Evolutionary conservation across 2,113 vertebrate genomes (phyloP).

Genomic region (Micronisus gabar): DNA sequence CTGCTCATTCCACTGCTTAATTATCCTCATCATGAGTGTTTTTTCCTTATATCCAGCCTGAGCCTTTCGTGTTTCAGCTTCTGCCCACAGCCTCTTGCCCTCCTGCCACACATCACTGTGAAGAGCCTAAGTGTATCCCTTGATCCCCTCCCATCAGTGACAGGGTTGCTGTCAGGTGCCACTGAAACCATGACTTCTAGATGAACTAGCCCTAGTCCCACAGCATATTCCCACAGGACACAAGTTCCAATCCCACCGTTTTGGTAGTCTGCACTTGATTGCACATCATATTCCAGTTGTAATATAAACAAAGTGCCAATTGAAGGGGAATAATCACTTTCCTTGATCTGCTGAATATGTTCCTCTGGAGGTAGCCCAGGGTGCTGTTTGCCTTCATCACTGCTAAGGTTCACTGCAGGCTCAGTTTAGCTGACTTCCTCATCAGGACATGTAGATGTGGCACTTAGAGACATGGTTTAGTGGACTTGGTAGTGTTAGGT

Average conservation of each 20-base stretch:
- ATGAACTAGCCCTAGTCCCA: background rate
- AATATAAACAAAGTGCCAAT: rapidly evolving
- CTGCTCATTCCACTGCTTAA: background rate
- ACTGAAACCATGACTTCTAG: background rate
- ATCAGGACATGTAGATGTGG: background rate
- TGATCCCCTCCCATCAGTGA: background rate
- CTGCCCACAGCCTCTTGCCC: background rate
- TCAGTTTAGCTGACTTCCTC: background rate
- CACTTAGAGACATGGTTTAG: background rate
- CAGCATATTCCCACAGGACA: background rate
- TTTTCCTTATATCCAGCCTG: background rate
- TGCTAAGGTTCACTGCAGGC: background rate
- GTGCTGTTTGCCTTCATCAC: background rate
- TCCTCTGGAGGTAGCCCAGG: background rate
- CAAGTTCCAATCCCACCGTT: rapidly evolving
- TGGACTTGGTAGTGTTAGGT: background rate
- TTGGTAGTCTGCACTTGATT: rapidly evolving
- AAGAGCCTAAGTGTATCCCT: background rate
- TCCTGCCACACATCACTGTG: background rate
- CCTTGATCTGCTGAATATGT: background rate
- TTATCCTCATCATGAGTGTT: background rate
- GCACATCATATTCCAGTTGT: background rate
- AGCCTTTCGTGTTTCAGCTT: background rate
- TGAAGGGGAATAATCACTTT: background rate
- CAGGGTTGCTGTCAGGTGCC: background rate